Conservation (phyloP, 2,113 vertebrate species). For the Okapia johnstoni region DNA sequence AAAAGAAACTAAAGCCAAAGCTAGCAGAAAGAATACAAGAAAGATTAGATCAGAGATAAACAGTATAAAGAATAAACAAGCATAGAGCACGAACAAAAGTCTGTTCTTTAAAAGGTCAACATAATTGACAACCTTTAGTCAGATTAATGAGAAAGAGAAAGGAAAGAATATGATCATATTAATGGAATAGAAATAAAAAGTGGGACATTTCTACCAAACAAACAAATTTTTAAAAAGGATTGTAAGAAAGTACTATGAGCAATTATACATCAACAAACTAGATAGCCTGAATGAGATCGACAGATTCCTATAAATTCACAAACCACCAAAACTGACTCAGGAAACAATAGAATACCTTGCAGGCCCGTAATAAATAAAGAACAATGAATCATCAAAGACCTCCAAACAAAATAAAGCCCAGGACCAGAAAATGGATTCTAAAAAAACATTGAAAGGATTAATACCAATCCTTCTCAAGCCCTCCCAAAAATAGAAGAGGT, state of each 20-base stretch:
- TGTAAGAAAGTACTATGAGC: not conserved
- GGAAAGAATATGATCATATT: not conserved
- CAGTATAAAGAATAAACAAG: not conserved
- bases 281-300: not conserved
- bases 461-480: not conserved
- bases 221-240: not conserved
- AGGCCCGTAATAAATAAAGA: not conserved
- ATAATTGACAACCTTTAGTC: not conserved
- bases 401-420: not conserved
- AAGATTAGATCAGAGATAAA: not conserved
- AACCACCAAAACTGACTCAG: not conserved
- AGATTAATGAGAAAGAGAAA: not conserved
- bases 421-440: not conserved
- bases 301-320: not conserved
- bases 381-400: not conserved
- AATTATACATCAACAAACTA: not conserved
- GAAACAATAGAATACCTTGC: not conserved
- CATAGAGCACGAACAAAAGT: not conserved
- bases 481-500: not conserved
- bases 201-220: not conserved
- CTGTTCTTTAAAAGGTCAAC: not conserved
- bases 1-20: not conserved
- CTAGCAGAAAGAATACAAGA: not conserved
- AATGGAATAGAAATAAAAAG: not conserved
- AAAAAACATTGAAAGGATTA: not conserved